Percentiles rank a stretch among this genome's conserved stretches.
These are phyloP conservation scores for Propithecus deckenii DNA, from an alignment of 2,797 vertebrate species.

Conservation along the genomic window DNA sequence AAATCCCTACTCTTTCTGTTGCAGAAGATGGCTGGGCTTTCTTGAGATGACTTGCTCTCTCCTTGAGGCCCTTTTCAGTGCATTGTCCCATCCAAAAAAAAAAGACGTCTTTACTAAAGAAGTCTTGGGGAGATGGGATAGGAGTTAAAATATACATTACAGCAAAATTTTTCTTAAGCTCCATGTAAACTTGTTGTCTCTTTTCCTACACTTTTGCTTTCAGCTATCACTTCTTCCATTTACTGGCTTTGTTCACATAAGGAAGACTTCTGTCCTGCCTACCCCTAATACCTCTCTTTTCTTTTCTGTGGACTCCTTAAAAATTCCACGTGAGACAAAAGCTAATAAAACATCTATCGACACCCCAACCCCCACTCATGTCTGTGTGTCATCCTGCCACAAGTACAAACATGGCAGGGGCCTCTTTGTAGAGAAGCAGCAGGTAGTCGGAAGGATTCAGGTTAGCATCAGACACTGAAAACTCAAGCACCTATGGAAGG, in stretches of 20 bases:
- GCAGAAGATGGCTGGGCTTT: background rate
- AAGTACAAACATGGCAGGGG: background rate
- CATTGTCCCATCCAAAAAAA: background rate
- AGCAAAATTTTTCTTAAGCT: background rate
- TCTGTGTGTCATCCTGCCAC: background rate
- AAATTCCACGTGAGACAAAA: constrained; percentile 20
- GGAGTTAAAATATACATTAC: background rate
- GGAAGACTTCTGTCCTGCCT: background rate
- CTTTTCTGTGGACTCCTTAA: background rate
- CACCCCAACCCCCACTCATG: background rate
- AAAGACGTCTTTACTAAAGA: background rate
- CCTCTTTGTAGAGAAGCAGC: background rate
- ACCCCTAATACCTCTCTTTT: background rate
- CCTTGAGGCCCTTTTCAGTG: background rate
- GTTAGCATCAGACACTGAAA: background rate
- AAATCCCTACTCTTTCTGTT: background rate
- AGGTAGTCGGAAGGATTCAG: background rate
- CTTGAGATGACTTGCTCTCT: background rate
- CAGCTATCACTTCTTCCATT: background rate
- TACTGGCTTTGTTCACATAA: background rate
- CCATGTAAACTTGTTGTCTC: background rate
- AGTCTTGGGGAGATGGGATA: background rate
- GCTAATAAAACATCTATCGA: background rate
- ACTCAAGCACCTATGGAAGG: background rate
- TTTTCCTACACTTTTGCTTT: background rate